Base-by-base conservation (phyloP, 2,888 invertebrate species). In the Andricus curvator region DNA sequence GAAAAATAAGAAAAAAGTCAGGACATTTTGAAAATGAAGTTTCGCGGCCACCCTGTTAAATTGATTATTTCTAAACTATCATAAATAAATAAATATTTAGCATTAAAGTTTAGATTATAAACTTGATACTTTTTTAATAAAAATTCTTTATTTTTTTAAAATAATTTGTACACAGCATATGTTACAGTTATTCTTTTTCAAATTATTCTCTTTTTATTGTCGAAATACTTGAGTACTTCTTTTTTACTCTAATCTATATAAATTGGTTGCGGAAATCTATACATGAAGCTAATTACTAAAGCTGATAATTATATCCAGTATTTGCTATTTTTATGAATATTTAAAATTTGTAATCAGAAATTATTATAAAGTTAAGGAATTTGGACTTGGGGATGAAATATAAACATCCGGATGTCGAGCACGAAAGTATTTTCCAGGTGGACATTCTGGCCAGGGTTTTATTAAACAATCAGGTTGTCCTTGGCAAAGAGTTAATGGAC, bases 401-500 rank as follows among this genome's bases (percentile, higher is more conserved):
- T 81, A 84, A 62, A 81, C 51, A 25, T 84, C 82, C 1, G 82
- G 81, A 78, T 83, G 79, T 78, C 56, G 64, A 15, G 68, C 44
- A 13, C 79, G 77, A 25, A 74, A 86, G 79, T 82, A 84, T 44
- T 44, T 82, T 33, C 84, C 85, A 20, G 86, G 79, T 4, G 83
- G 82, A 80, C 87, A 87, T 25, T 78, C 78, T 6, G 86, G 82
- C 87, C 85, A 86, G 1, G 87, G 87, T 41, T 81, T 48, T 6
- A 70, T 77, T 29, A 85, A 25, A 33, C 87, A 87, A 48, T 83
- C 70, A 4, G 83, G 80, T 77, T 82, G 78, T 22, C 83, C 84
- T 56, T 79, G 68, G 85, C 95, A 95, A 48, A 93, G 91, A 1
- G 93, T 92, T 78, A 95, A 92, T 1, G 93, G 94, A 86, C 95